These are phyloP conservation scores for Anhinga rufa DNA, from an alignment of 2,113 vertebrate genomes.

Conservation along the genomic window DNA sequence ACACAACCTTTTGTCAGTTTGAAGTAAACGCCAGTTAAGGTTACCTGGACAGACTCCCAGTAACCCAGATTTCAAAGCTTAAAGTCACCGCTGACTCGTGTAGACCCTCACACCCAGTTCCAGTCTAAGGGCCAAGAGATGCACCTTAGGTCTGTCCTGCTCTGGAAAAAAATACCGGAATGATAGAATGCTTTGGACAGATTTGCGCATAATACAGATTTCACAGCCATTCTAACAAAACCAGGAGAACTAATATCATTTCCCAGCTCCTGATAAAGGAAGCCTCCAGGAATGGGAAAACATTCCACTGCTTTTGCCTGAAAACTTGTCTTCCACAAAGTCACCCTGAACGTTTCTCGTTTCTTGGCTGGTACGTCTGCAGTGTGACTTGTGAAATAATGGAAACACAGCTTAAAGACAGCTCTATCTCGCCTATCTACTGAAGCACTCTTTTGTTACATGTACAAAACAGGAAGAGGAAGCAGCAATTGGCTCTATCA, in stretches of 20 bases:
- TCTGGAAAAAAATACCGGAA: background rate
- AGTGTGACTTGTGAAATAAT: background rate
- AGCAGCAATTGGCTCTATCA: background rate
- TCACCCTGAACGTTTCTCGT: accelerated
- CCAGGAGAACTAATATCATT: background rate
- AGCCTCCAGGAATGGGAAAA: background rate
- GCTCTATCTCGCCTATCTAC: background rate
- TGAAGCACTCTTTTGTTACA: background rate
- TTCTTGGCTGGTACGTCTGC: background rate
- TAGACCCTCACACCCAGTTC: background rate
- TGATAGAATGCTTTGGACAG: background rate
- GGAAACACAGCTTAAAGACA: background rate
- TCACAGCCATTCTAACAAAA: background rate
- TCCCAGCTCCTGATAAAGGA: background rate
- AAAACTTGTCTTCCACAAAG: too few species aligned
- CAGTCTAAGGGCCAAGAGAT: background rate
- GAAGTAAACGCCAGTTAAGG: background rate
- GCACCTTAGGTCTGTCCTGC: background rate
- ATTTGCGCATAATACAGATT: background rate
- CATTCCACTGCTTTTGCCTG: background rate
- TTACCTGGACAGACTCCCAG: background rate
- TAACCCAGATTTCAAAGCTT: background rate
- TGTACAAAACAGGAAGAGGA: slow-evolving; percentile 12
- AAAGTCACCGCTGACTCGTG: background rate
- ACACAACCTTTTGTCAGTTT: background rate